These are phyloP conservation scores for Cochlearius cochlearius DNA, from an alignment of 2,113 vertebrate species.

Conservation along the genomic window DNA sequence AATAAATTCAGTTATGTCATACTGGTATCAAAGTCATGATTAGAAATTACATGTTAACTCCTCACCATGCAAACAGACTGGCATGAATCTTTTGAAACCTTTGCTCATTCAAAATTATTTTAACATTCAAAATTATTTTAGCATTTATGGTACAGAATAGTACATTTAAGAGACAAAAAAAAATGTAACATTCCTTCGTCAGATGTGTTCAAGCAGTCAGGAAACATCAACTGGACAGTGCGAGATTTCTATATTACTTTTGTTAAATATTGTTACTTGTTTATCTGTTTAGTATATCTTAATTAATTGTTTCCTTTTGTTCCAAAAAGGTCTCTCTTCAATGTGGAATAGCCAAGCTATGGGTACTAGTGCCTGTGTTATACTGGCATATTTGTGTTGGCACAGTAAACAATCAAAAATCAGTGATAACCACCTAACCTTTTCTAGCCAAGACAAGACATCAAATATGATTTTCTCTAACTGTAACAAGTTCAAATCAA, in stretches of 20 bases:
- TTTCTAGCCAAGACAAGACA: neutral
- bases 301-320: neutral
- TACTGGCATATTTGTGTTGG: neutral
- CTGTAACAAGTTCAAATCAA: neutral
- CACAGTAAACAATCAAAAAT: neutral
- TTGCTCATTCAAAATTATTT: neutral
- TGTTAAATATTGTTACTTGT: neutral
- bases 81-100: neutral
- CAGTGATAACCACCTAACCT: neutral
- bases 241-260: neutral
- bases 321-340: neutral
- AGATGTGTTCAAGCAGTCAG: neutral
- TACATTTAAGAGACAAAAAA: neutral
- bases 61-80: neutral
- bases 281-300: neutral
- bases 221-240: neutral
- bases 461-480: neutral
- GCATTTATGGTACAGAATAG: neutral
- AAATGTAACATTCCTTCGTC: neutral
- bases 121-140: neutral
- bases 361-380: neutral
- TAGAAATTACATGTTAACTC: neutral
- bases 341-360: neutral
- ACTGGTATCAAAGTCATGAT: neutral
- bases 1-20: neutral